These are phyloP conservation scores for Herminia tarsipennalis DNA, from an alignment of 2,888 invertebrate species.

Conservation along the genomic window DNA sequence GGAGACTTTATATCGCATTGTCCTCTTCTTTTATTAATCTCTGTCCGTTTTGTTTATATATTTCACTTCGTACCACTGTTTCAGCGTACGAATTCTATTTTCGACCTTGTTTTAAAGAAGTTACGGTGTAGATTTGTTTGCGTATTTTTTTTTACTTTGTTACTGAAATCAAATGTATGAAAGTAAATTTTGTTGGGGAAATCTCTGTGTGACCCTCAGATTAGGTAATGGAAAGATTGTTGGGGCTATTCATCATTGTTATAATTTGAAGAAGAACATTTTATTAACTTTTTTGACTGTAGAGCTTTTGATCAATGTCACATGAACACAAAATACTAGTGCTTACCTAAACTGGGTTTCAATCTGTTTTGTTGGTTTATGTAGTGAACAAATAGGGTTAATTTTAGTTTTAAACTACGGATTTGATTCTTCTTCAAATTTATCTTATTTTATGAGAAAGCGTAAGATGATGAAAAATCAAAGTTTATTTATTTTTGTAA, in stretches of 20 bases:
- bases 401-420: too few species aligned
- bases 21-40: constrained; percentile 43
- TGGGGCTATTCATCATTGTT: constrained; percentile 5
- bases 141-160: constrained; percentile 7
- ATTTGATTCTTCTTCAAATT: too few species aligned
- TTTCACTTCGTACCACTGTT: constrained; percentile 25
- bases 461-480: too few species aligned
- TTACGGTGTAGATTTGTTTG: constrained; percentile 2
- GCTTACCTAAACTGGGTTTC: too few species aligned
- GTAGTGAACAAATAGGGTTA: too few species aligned
- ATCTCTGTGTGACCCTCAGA: constrained; percentile 18
- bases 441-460: too few species aligned
- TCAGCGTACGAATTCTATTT: constrained; percentile 2
- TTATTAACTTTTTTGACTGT: too few species aligned
- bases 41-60: constrained; percentile 31
- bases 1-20: constrained; percentile 38
- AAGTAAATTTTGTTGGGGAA: constrained; percentile 13
- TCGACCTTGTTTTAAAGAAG: fast-evolving
- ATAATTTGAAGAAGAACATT: constrained; percentile 8
- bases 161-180: constrained; percentile 12
- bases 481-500: too few species aligned
- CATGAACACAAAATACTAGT: too few species aligned
- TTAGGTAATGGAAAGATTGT: constrained; percentile 16
- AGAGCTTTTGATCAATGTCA: too few species aligned
- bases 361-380: too few species aligned